These are phyloP conservation scores for Caradrina kadenii DNA, from an alignment of 2,888 invertebrate species.

Conservation along the genomic window DNA sequence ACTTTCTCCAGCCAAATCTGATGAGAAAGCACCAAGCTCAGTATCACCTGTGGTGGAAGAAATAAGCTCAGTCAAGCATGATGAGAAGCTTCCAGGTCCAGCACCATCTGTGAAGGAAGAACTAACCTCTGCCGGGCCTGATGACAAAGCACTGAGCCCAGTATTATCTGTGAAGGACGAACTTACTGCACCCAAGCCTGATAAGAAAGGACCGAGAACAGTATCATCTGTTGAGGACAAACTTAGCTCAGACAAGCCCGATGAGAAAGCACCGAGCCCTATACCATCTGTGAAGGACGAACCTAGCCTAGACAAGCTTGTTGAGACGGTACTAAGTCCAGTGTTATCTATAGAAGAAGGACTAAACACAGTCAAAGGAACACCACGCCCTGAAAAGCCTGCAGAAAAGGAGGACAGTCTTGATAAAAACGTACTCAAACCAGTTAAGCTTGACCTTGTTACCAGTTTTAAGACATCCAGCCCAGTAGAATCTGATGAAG, in stretches of 20 bases:
- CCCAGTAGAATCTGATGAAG: constrained; percentile 40
- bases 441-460: constrained; percentile 20
- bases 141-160: neutral
- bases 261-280: neutral
- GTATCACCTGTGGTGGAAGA: neutral
- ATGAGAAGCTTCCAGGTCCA: constrained; percentile 15
- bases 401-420: neutral
- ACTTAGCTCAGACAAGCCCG: neutral
- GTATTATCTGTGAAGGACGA: neutral
- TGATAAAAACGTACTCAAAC: constrained; percentile 17
- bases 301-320: neutral
- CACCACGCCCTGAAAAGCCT: neutral
- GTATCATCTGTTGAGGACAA: rapidly evolving
- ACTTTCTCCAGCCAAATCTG: neutral
- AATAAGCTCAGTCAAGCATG: neutral
- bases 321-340: neutral
- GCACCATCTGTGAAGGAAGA: constrained; percentile 1
- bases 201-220: neutral
- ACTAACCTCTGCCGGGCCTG: neutral
- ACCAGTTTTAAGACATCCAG: constrained; percentile 44
- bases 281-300: neutral
- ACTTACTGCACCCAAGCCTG: neutral
- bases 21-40: neutral
- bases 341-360: neutral
- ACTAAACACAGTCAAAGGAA: neutral